Base-by-base conservation (phyloP, 2,888 invertebrate genomes). In the Prosopocoilus inquinatus region DNA sequence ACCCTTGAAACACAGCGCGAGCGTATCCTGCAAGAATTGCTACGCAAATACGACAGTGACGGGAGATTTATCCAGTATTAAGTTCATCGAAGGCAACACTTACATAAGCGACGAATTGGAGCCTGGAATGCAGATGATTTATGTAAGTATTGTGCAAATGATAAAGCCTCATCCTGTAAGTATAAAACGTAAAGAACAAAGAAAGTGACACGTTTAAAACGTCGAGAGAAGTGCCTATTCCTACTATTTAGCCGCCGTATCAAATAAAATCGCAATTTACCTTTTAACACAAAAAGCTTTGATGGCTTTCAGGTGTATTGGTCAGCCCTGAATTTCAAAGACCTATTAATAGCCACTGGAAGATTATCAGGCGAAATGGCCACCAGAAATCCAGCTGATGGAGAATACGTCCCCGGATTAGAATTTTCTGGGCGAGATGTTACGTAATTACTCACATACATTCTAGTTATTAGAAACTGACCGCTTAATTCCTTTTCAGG, bases 291-390 rank as follows among this genome's bases (percentile, higher is more conserved):
- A 38, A 13, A 4, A n/a, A n/a, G 2, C 3, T 16, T 16, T 16
- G 3, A 85, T 87, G n/a, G 16, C 36, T 92, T 82, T 1, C 71
- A 83, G 74, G 83, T 91, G 0, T 83, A 88, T 67, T 94, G 90
- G 70, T 79, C 92, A 0, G 84, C 94, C 0, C 74, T 97, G 9
- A 98, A 97, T 78, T 97, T 96, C 85, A 87, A 93, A 69, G 97
- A 97, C 74, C 81, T 97, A 0, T 96, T 97, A 97, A 80, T 92
- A 1, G 93, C 96, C 0, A 92, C 92, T 1, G 96, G 95, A 1
- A 93, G 93, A 69, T 82, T 97, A 5, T 87, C 90, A 7, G 84
- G 87, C 0, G 96, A 96, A 72, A 84, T 90, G 1, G 85, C 91
- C 1, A 89, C 90, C 0, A 81, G 81, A 32, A 81, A 80, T 0